phyloP scores from a whole-genome alignment of 37 sponge, comb jelly and placozoan species.

The Haliclona indistincta region DNA sequence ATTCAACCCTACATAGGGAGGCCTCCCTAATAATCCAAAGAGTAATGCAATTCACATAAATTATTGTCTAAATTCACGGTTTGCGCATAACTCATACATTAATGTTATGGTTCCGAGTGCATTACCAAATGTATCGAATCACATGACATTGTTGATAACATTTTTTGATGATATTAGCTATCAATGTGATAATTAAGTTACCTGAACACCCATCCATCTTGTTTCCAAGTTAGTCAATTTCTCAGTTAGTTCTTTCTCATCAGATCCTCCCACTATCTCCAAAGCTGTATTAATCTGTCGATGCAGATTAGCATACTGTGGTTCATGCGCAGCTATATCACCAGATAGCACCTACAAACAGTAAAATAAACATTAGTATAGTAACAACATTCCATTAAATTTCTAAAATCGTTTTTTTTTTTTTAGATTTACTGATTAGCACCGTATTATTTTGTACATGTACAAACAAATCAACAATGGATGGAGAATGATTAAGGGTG shows the following conservation, averaged over 20 bases:
- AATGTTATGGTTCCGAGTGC: too few species aligned
- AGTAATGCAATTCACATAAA: too few species aligned
- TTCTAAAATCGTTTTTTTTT: too few species aligned
- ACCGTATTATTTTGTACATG: slow-evolving; percentile 2
- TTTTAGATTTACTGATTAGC: too few species aligned
- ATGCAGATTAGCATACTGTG: slow-evolving; percentile 28
- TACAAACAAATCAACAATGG: neutral
- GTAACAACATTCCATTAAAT: too few species aligned
- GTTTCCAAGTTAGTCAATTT: slow-evolving; percentile 52
- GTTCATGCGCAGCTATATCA: slow-evolving; percentile 38
- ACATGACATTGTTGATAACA: neutral
- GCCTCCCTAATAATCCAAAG: too few species aligned
- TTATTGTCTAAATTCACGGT: too few species aligned
- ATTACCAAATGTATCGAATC: too few species aligned
- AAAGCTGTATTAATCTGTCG: slow-evolving; percentile 12
- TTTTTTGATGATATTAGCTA: neutral
- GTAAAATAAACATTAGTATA: too few species aligned
- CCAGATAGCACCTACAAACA: slow-evolving; percentile 21
- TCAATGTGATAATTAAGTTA: neutral
- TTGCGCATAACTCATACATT: too few species aligned
- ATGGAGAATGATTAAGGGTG: neutral
- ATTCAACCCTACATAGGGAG: too few species aligned
- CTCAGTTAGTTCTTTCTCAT: slow-evolving; percentile 28
- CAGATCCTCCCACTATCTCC: slow-evolving; percentile 33
- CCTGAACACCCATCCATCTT: slow-evolving; percentile 60